Conservation (phyloP, 2,888 invertebrate species). For the Pecten maximus region DNA sequence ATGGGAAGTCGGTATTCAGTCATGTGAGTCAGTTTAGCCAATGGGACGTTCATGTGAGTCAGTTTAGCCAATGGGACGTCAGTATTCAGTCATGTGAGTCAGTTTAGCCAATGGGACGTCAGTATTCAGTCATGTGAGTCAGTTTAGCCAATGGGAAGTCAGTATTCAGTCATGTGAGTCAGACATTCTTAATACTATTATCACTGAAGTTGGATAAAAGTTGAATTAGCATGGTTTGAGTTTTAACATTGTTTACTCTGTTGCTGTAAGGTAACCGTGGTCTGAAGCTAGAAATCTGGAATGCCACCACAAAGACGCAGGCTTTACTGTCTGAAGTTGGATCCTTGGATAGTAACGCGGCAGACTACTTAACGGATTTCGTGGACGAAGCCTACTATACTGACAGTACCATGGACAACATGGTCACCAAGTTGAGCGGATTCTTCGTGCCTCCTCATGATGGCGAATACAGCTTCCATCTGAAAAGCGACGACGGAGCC, state of each 20-base stretch:
- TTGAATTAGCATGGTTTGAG: no score
- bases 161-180: no score
- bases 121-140: no score
- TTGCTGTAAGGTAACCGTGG: slow-evolving; percentile 57
- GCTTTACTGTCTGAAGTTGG: slow-evolving; percentile 46
- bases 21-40: no score
- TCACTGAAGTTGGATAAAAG: no score
- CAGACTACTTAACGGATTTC: slow-evolving; percentile 45
- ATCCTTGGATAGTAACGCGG: slow-evolving; percentile 40
- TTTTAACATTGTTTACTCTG: background rate
- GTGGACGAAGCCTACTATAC: slow-evolving; percentile 48
- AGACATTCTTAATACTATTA: no score
- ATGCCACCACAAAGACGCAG: slow-evolving; percentile 44
- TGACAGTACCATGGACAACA: slow-evolving; percentile 40
- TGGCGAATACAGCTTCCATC: slow-evolving; percentile 60
- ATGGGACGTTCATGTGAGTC: no score
- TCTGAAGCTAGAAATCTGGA: slow-evolving; percentile 51
- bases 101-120: no score
- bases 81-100: no score
- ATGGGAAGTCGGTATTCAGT: no score
- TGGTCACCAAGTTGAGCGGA: slow-evolving; percentile 48
- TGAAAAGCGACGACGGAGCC: slow-evolving; percentile 61
- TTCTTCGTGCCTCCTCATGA: slow-evolving; percentile 63
- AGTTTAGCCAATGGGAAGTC: no score
- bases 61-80: no score